Conservation (phyloP, 2,797 vertebrate genomes). For the Aulostomus chinensis region DNA sequence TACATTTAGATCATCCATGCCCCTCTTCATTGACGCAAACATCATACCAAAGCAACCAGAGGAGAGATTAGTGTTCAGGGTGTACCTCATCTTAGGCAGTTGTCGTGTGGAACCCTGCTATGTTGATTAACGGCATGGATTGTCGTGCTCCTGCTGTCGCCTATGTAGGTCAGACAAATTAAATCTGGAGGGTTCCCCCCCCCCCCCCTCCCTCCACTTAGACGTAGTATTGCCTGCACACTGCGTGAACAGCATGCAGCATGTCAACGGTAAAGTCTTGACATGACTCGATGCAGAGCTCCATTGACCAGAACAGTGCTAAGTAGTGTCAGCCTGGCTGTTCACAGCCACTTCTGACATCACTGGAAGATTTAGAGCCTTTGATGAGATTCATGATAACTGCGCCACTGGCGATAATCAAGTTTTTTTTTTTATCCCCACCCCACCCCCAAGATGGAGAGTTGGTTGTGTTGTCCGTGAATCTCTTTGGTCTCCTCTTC, state of each 20-base stretch:
- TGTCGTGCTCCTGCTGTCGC: constrained; percentile 42
- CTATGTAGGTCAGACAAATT: constrained; percentile 57
- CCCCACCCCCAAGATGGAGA: constrained; percentile 6
- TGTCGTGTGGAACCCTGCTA: constrained; percentile 33
- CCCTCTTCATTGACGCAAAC: constrained; percentile 28
- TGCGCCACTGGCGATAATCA: constrained; percentile 28
- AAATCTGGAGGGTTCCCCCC: constrained; percentile 38
- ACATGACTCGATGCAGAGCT: constrained; percentile 19
- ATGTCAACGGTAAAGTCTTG: constrained; percentile 32
- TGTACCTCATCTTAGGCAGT: constrained; percentile 23
- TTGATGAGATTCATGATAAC: constrained; percentile 34
- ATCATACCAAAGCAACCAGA: constrained; percentile 22
- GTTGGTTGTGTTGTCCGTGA: constrained; percentile 21
- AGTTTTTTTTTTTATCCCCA: too few species aligned
- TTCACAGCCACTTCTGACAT: constrained; percentile 25
- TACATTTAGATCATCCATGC: constrained; percentile 25
- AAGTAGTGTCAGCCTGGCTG: background rate
- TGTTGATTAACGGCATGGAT: constrained; percentile 53
- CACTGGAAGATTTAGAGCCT: constrained; percentile 17
- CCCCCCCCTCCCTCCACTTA: too few species aligned
- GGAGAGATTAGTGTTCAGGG: constrained; percentile 39
- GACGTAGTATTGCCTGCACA: constrained; percentile 3
- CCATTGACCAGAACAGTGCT: constrained; percentile 2
- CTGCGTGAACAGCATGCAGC: constrained; percentile 24
- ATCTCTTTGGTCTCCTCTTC: constrained; percentile 21